A percentile compares a stretch with the other conserved stretches of the same genome.
Conservation (phyloP, 64 coral and sea anemone genomes). For the Astreopora myriophthalma region DNA sequence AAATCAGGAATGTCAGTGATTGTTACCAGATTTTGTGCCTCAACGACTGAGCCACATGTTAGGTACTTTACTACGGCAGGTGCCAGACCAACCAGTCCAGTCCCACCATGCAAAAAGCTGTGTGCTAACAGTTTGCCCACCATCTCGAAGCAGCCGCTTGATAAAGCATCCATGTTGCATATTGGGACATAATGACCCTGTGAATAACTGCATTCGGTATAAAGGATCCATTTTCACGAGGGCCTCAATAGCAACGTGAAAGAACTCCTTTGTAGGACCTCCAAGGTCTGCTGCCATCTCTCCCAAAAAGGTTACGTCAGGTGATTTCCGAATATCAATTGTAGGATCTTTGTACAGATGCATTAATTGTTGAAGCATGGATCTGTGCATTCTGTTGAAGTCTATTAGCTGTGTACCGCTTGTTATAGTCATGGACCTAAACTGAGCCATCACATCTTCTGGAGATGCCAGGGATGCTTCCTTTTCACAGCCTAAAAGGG, state of each 20-base stretch:
- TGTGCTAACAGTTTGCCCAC: slow-evolving; percentile 54
- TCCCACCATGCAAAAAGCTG: slow-evolving; percentile 50
- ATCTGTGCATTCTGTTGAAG: slow-evolving; percentile 68
- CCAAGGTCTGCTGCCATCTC: slow-evolving; percentile 67
- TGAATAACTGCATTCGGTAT: slow-evolving; percentile 58
- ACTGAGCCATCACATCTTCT: not conserved
- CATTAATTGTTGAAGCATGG: slow-evolving; percentile 62
- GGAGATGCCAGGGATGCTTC: not conserved
- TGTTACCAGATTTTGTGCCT: slow-evolving; percentile 37
- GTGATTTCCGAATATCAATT: slow-evolving; percentile 39
- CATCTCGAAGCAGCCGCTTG: slow-evolving; percentile 41
- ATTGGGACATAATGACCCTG: slow-evolving; percentile 15
- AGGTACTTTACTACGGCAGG: slow-evolving; percentile 61
- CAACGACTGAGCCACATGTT: slow-evolving; percentile 55
- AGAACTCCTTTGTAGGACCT: slow-evolving; percentile 79
- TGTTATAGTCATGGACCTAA: slow-evolving; percentile 9
- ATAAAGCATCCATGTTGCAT: slow-evolving; percentile 29
- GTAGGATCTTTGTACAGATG: slow-evolving; percentile 71
- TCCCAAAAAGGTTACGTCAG: slow-evolving; percentile 60
- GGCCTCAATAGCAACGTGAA: slow-evolving; percentile 28
- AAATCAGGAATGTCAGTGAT: slow-evolving; percentile 57
- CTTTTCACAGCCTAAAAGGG: not conserved
- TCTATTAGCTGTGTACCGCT: slow-evolving; percentile 59
- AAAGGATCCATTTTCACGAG: slow-evolving; percentile 47
- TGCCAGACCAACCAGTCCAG: slow-evolving; percentile 60